A percentile compares a stretch with the other conserved stretches of the same genome.
These are phyloP conservation scores for Nerophis ophidion DNA, from an alignment of 2,113 vertebrate species.

Conservation along the genomic window DNA sequence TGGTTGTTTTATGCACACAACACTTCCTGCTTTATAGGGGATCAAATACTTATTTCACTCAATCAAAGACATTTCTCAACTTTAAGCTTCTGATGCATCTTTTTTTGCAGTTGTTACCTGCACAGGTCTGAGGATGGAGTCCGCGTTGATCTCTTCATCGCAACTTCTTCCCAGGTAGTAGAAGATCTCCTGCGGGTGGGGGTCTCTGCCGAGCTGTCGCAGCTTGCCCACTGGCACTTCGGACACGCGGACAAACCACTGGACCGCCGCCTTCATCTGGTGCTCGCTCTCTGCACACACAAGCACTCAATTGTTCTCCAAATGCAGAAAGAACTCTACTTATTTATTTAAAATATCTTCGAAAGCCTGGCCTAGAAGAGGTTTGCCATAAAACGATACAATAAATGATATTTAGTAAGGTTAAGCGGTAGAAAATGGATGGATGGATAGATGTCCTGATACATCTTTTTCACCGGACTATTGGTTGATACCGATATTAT, in stretches of 20 bases:
- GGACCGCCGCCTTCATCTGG: conserved; percentile 78
- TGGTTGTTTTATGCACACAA: too few species aligned
- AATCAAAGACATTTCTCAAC: too few species aligned
- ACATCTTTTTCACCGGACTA: too few species aligned
- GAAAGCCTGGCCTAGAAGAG: too few species aligned
- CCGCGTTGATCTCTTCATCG: conserved; percentile 73
- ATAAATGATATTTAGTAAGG: too few species aligned
- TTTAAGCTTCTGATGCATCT: too few species aligned
- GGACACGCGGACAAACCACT: conserved; percentile 80
- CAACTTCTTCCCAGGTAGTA: conserved; percentile 70
- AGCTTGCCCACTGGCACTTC: conserved; percentile 77
- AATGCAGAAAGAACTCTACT: not conserved
- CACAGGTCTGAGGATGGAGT: conserved; percentile 78
- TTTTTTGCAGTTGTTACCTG: conserved; percentile 54
- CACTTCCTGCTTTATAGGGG: too few species aligned
- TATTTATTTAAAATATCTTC: not conserved
- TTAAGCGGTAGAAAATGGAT: too few species aligned
- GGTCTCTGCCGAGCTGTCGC: conserved; percentile 73
- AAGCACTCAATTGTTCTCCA: not conserved
- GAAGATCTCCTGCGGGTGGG: conserved; percentile 82
- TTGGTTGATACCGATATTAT: too few species aligned
- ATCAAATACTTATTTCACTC: too few species aligned
- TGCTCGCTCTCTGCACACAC: conserved; percentile 54
- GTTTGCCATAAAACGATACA: too few species aligned
- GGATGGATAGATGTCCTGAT: too few species aligned